Evolutionary conservation across 2,113 vertebrate species (phyloP).

Genomic region (Sturnus vulgaris): DNA sequence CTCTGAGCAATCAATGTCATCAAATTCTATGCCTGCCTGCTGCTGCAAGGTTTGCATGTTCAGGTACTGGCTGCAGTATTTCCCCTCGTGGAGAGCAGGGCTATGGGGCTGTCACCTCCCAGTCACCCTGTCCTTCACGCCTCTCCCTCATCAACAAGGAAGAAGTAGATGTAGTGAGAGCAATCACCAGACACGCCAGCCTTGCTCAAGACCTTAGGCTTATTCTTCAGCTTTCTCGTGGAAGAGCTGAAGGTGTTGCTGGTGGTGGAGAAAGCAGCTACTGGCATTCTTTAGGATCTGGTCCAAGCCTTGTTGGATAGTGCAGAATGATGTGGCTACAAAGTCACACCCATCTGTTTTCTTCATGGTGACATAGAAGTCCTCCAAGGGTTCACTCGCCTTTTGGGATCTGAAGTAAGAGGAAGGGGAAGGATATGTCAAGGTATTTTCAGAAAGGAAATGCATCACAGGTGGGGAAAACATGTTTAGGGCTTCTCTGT

Average conservation of each 20-base stretch:
- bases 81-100: slow-evolving; percentile 47
- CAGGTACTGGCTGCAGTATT: slow-evolving; percentile 67
- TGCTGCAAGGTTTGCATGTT: slow-evolving; percentile 62
- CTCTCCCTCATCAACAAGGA: slow-evolving; percentile 57
- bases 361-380: slow-evolving; percentile 57
- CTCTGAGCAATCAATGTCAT: slow-evolving; percentile 54
- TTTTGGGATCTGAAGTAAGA: slow-evolving; percentile 70
- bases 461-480: fast-evolving
- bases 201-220: slow-evolving; percentile 60
- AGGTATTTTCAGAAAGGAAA: not conserved
- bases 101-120: slow-evolving; percentile 21
- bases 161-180: slow-evolving; percentile 49
- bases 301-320: slow-evolving; percentile 47
- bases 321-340: slow-evolving; percentile 45
- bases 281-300: slow-evolving; percentile 55
- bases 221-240: slow-evolving; percentile 68
- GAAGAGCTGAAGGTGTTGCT: slow-evolving; percentile 68
- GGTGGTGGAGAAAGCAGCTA: slow-evolving; percentile 59
- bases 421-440: not conserved
- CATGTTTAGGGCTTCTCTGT: not conserved
- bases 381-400: slow-evolving; percentile 55
- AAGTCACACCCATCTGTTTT: slow-evolving; percentile 66
- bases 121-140: slow-evolving; percentile 51
- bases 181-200: slow-evolving; percentile 43
- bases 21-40: slow-evolving; percentile 28